Evolutionary conservation across 2,888 invertebrate genomes (phyloP).

Genomic region (Aspidiotus destructor): DNA sequence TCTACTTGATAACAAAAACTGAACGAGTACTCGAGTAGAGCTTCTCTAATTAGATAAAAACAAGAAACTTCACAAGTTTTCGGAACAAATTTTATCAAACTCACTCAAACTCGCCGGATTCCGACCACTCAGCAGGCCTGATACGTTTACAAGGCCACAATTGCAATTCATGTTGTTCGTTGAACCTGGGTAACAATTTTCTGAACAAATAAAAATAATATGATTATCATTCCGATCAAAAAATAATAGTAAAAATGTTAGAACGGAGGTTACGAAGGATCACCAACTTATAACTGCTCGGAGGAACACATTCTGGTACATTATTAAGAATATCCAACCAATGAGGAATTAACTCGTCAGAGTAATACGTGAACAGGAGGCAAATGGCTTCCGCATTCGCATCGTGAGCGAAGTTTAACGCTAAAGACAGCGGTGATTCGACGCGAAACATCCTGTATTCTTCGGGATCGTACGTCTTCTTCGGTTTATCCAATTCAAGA

Average conservation of each 20-base stretch:
- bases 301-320: slow-evolving; percentile 63
- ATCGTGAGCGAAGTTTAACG: slow-evolving; percentile 58
- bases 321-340: slow-evolving; percentile 55
- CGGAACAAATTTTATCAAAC: background rate
- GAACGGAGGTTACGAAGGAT: too few relatives aligned
- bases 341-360: slow-evolving; percentile 49
- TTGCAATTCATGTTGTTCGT: slow-evolving; percentile 16
- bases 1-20: background rate
- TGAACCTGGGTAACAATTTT: slow-evolving; percentile 13
- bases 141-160: slow-evolving; percentile 29
- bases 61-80: background rate
- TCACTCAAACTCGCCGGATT: slow-evolving; percentile 37
- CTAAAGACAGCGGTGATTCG: slow-evolving; percentile 53
- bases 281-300: slow-evolving; percentile 52
- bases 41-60: background rate
- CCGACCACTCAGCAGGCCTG: slow-evolving; percentile 35
- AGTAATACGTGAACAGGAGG: slow-evolving; percentile 59
- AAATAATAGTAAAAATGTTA: background rate
- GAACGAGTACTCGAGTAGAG: background rate
- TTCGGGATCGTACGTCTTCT: slow-evolving; percentile 53
- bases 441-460: slow-evolving; percentile 61
- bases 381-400: slow-evolving; percentile 56
- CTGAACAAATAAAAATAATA: background rate
- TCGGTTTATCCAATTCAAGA: slow-evolving; percentile 42
- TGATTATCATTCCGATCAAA: background rate